Percentiles rank a stretch among this genome's conserved stretches.
Evolutionary conservation across 2,888 invertebrate species (phyloP).

Genomic region (Fragum sueziense): DNA sequence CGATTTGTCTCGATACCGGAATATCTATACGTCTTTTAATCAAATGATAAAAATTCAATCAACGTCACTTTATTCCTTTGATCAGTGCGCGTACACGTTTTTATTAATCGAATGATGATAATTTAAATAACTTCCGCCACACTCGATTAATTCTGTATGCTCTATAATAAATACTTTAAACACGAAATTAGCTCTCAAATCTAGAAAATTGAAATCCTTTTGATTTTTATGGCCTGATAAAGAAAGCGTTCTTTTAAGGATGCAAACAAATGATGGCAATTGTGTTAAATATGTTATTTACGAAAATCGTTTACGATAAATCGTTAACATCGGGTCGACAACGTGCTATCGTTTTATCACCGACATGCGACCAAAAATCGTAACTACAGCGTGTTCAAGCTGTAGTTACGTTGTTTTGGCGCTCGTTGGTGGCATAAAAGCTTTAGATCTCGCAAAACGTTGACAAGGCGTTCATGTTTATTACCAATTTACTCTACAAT

Average conservation of each 20-base stretch:
- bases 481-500: constrained; percentile 53
- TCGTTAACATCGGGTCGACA: constrained; percentile 22
- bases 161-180: constrained; percentile 55
- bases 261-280: constrained; percentile 39
- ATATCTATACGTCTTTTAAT: constrained; percentile 34
- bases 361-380: constrained; percentile 20
- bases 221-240: constrained; percentile 56
- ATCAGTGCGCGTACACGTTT: constrained; percentile 30
- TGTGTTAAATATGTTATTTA: constrained; percentile 46
- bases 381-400: not conserved
- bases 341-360: constrained; percentile 12
- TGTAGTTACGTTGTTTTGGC: not conserved
- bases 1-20: not conserved
- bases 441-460: constrained; percentile 36
- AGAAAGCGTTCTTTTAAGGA: constrained; percentile 42
- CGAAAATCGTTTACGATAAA: constrained; percentile 48
- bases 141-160: constrained; percentile 53
- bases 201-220: constrained; percentile 58
- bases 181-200: constrained; percentile 56
- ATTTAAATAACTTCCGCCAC: constrained; percentile 49
- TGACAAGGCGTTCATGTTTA: constrained; percentile 52
- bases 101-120: constrained; percentile 61
- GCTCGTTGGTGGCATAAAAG: too few relatives aligned
- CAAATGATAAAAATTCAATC: constrained; percentile 31
- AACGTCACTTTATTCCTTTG: constrained; percentile 33